Evolutionary conservation across 2,113 vertebrate species (phyloP).

Genomic region (Entomyzon cyanotis): DNA sequence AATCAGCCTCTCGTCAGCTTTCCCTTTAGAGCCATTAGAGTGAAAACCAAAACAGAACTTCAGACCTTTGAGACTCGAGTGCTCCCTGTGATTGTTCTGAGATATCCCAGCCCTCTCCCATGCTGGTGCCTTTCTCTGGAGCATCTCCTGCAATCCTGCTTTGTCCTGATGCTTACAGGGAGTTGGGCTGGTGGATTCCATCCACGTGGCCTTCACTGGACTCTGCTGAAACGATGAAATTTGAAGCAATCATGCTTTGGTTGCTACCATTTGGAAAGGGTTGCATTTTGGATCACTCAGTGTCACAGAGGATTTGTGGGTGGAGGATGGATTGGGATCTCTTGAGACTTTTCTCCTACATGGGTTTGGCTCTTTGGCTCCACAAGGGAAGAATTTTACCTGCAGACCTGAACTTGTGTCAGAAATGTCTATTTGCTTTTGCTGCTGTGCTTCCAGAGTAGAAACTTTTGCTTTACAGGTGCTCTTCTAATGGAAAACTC

Average conservation of each 20-base stretch:
- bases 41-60: constrained; percentile 42
- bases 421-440: not conserved
- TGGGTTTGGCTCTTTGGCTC: not conserved
- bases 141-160: not conserved
- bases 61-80: not conserved
- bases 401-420: not conserved
- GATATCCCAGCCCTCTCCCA: not conserved
- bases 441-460: not conserved
- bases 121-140: not conserved
- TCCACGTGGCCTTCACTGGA: not conserved
- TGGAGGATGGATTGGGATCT: not conserved
- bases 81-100: constrained; percentile 39
- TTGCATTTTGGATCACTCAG: not conserved
- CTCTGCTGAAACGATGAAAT: not conserved
- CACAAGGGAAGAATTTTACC: not conserved
- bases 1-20: constrained; percentile 17
- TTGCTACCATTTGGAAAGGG: not conserved
- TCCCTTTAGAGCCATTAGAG: constrained; percentile 28
- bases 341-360: not conserved
- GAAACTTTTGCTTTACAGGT: not conserved
- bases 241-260: not conserved
- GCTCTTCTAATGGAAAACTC: not conserved
- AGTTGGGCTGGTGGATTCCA: not conserved
- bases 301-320: not conserved
- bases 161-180: not conserved